Percentiles rank a stretch among this genome's conserved stretches.
These are phyloP conservation scores for Aphaenogaster ashmeadi DNA, from an alignment of 1,140 invertebrate species.

Conservation along the genomic window DNA sequence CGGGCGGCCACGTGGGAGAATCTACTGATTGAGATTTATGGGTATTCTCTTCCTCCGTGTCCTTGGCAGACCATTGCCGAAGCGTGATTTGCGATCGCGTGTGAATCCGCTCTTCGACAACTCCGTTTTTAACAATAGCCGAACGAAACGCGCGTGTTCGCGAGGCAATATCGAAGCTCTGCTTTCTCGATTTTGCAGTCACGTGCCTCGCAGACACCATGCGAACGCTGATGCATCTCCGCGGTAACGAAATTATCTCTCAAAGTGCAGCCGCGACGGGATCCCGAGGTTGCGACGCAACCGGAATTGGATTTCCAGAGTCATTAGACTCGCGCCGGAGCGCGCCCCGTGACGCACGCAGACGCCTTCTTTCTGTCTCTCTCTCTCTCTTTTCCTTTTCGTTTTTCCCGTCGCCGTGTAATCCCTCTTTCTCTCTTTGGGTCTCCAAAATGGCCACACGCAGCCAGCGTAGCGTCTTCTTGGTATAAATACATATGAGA, in stretches of 20 bases:
- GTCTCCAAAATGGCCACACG: slow-evolving; percentile 77
- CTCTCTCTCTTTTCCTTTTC: slow-evolving; percentile 53
- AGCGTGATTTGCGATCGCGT: neutral
- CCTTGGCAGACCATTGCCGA: neutral
- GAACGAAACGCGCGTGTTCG: neutral
- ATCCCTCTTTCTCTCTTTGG: slow-evolving; percentile 62
- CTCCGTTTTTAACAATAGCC: neutral
- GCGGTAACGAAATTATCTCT: slow-evolving; percentile 52
- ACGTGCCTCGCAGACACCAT: slow-evolving; percentile 12
- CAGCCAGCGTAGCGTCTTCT: slow-evolving; percentile 78
- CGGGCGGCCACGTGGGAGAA: slow-evolving; percentile 42
- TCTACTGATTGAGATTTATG: slow-evolving; percentile 52
- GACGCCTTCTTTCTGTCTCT: slow-evolving; percentile 46
- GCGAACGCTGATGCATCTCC: slow-evolving; percentile 25
- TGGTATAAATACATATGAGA: slow-evolving; percentile 84
- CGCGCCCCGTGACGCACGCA: slow-evolving; percentile 78
- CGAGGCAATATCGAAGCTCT: neutral
- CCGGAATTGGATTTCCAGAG: slow-evolving; percentile 83
- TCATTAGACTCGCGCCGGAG: slow-evolving; percentile 77
- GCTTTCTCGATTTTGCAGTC: neutral
- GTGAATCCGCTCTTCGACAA: neutral
- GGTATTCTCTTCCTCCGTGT: neutral
- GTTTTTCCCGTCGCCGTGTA: slow-evolving; percentile 9
- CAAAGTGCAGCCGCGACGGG: slow-evolving; percentile 23
- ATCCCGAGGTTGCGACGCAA: slow-evolving; percentile 43